These are phyloP conservation scores for Psephotus haematonotus DNA, from an alignment of 2,113 vertebrate species.

Conservation along the genomic window DNA sequence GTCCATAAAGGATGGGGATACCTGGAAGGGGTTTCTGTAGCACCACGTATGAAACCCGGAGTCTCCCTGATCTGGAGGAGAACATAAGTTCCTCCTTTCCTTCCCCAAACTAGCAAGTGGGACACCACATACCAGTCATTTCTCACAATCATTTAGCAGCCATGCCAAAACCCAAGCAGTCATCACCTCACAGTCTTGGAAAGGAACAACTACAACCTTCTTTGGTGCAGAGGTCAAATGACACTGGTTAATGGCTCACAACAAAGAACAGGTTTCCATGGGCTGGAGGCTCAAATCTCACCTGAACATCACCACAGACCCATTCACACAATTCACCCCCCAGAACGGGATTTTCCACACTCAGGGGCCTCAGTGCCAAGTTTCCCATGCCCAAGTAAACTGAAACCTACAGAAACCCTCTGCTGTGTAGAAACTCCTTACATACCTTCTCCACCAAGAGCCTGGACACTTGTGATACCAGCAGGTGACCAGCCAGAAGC, in stretches of 20 bases:
- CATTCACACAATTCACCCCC: background rate
- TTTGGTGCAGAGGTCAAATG: background rate
- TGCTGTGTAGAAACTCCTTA: background rate
- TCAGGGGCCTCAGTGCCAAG: background rate
- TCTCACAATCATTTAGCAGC: background rate
- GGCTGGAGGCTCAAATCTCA: background rate
- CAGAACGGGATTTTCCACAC: background rate
- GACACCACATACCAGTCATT: background rate
- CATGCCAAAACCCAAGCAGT: background rate
- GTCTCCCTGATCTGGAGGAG: background rate
- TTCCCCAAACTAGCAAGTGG: background rate
- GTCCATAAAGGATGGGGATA: background rate
- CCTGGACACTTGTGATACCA: slow-evolving; percentile 79
- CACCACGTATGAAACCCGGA: background rate
- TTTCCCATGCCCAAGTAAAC: background rate
- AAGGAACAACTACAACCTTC: background rate
- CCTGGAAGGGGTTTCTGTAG: background rate
- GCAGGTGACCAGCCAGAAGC: slow-evolving; percentile 85
- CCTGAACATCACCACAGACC: background rate
- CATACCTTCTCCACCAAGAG: slow-evolving; percentile 81
- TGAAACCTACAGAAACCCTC: background rate
- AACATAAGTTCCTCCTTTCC: background rate
- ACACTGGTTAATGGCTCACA: background rate
- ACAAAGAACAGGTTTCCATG: background rate
- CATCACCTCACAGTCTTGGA: background rate